These are phyloP conservation scores for Nothocercus nigrocapillus DNA, from an alignment of 2,113 vertebrate species.

Conservation along the genomic window DNA sequence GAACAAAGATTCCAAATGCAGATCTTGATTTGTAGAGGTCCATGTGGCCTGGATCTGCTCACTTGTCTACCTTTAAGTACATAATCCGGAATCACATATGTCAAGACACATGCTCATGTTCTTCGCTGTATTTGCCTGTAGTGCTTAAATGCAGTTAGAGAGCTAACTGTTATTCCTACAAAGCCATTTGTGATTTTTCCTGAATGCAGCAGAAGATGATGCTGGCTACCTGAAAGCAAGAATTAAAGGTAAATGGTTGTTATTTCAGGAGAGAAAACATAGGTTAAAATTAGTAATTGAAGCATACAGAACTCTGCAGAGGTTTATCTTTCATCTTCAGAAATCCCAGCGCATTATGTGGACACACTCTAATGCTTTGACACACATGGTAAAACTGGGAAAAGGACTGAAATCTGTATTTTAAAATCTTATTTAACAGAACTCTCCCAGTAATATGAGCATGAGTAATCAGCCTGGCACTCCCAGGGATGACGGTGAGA, in stretches of 20 bases:
- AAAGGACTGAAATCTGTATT: neutral
- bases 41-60: neutral
- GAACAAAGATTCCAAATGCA: neutral
- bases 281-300: neutral
- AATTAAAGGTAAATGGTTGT: neutral
- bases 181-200: neutral
- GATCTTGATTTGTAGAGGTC: neutral
- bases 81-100: rapidly evolving
- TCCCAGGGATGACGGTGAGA: constrained; percentile 95
- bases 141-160: neutral
- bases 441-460: constrained; percentile 97
- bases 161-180: neutral
- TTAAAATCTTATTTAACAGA: constrained; percentile 81
- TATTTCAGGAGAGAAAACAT: neutral
- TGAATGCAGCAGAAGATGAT: neutral
- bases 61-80: neutral
- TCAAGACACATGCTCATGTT: neutral
- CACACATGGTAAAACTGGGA: neutral
- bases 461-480: constrained; percentile 99
- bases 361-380: neutral
- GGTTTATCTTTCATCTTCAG: neutral
- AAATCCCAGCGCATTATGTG: neutral
- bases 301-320: neutral
- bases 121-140: neutral
- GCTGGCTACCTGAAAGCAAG: neutral